These are phyloP conservation scores for Psettodes erumei DNA, from an alignment of 2,113 vertebrate species.

Conservation along the genomic window DNA sequence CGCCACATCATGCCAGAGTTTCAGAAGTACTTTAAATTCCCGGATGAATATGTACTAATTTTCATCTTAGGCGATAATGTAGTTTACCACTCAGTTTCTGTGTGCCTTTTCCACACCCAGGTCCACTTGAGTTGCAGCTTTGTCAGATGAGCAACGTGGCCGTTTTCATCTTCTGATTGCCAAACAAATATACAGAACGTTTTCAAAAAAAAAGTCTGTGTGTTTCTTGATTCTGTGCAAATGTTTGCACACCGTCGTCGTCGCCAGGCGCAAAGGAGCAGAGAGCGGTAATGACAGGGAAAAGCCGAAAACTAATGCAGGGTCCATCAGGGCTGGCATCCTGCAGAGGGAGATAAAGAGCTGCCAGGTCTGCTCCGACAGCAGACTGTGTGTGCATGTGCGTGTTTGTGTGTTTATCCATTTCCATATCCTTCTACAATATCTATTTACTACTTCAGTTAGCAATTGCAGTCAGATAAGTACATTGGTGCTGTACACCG, in stretches of 20 bases:
- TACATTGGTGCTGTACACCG: background rate
- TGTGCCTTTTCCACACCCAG: constrained; percentile 63
- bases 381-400: background rate
- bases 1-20: background rate
- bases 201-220: constrained; percentile 13
- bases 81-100: constrained; percentile 24
- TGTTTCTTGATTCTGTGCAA: background rate
- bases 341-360: constrained; percentile 72
- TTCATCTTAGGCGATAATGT: constrained; percentile 20
- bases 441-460: background rate
- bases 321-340: constrained; percentile 23
- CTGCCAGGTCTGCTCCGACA: constrained; percentile 9
- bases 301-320: constrained; percentile 17
- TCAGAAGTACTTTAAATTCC: background rate
- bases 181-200: constrained; percentile 52
- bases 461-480: background rate
- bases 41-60: constrained; percentile 1
- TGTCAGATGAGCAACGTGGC: constrained; percentile 32
- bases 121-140: constrained; percentile 51
- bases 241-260: constrained; percentile 1
- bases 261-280: background rate
- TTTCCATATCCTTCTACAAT: background rate
- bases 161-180: constrained; percentile 59
- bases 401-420: too few species aligned
- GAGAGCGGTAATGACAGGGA: constrained; percentile 19